phyloP scores from a whole-genome alignment of 2,113 vertebrate species.

The Antidorcas marsupialis region DNA sequence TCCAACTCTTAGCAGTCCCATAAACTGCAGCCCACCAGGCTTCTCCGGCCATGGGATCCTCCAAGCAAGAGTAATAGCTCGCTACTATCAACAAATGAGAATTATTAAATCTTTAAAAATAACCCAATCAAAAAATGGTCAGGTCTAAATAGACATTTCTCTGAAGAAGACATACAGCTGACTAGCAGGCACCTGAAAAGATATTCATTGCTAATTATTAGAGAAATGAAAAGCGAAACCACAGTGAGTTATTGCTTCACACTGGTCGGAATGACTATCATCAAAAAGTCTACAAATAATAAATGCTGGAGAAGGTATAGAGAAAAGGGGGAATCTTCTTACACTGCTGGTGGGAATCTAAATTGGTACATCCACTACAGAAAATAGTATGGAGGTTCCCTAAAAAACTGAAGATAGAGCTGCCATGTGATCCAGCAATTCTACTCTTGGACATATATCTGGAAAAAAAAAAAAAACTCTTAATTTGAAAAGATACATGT shows the following conservation, averaged over 20 bases:
- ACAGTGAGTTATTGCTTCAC: not conserved
- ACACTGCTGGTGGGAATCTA: not conserved
- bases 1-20: no score
- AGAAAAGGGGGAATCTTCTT: not conserved
- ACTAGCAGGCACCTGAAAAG: not conserved
- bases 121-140: not conserved
- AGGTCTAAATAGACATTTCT: not conserved
- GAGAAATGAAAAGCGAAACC: not conserved
- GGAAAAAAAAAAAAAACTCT: not conserved
- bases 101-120: not conserved
- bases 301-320: not conserved
- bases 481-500: not conserved
- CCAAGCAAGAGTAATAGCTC: not conserved
- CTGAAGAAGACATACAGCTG: not conserved
- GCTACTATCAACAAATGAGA: not conserved
- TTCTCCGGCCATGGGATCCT: no score
- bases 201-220: not conserved
- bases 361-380: not conserved
- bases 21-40: no score
- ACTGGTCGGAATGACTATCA: not conserved
- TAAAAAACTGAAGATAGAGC: not conserved
- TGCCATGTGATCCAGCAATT: not conserved
- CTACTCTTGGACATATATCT: not conserved
- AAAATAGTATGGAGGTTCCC: not conserved
- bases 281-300: not conserved